These are phyloP conservation scores for Suncus etruscus DNA, from an alignment of 2,113 vertebrate species.

Conservation along the genomic window DNA sequence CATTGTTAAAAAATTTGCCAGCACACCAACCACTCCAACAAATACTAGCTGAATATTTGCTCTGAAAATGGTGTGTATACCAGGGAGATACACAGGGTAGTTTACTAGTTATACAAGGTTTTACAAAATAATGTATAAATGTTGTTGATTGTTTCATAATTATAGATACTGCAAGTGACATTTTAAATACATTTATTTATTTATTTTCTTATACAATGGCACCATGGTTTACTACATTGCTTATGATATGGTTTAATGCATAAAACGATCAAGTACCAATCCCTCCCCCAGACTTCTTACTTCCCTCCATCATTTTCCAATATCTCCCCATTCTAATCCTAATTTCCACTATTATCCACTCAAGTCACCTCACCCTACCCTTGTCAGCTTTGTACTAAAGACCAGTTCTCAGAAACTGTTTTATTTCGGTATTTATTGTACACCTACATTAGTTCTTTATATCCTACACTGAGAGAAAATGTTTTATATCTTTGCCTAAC, in stretches of 20 bases:
- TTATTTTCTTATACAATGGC: too few species aligned
- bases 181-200: not conserved
- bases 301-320: too few species aligned
- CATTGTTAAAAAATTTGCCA: not conserved
- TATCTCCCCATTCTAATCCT: too few species aligned
- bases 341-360: too few species aligned
- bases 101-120: not conserved
- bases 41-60: not conserved
- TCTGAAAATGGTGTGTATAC: too few species aligned
- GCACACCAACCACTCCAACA: not conserved
- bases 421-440: too few species aligned
- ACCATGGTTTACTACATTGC: not conserved
- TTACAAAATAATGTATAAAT: conserved; percentile 7
- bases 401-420: too few species aligned
- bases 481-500: not conserved
- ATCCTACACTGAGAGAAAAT: not conserved
- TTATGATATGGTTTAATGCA: too few species aligned
- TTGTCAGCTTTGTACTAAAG: too few species aligned
- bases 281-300: too few species aligned
- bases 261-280: too few species aligned
- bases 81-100: not conserved
- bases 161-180: not conserved
- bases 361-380: too few species aligned
- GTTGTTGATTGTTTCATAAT: not conserved
- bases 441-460: not conserved